phyloP scores from a whole-genome alignment of 2,888 invertebrate species.

The Drosophila nigritarsus region DNA sequence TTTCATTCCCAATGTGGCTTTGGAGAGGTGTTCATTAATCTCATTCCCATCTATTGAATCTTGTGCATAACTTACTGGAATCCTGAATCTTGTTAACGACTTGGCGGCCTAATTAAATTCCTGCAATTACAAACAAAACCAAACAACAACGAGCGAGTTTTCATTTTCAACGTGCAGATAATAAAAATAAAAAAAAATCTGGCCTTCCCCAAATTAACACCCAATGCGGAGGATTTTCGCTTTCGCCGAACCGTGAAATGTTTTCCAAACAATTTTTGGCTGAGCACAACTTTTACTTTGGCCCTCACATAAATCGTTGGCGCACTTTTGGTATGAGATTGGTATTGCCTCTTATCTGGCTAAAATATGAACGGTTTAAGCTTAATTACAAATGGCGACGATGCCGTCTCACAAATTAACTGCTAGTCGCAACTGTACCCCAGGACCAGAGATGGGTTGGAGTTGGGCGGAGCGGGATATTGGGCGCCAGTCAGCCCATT shows the following conservation, averaged over 20 bases:
- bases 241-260: conserved; percentile 68
- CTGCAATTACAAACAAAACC: conserved; percentile 58
- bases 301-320: conserved; percentile 55
- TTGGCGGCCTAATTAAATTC: conserved; percentile 76
- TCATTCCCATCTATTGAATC: conserved; percentile 25
- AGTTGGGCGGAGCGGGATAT: background rate
- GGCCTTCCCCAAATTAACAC: conserved; percentile 71
- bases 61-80: conserved; percentile 63
- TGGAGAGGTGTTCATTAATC: conserved; percentile 10
- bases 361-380: conserved; percentile 80
- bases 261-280: conserved; percentile 60
- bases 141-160: conserved; percentile 37
- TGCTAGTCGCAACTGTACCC: conserved; percentile 55
- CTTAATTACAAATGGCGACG: conserved; percentile 80
- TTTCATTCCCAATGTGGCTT: conserved; percentile 10
- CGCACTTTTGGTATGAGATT: conserved; percentile 12
- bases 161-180: conserved; percentile 36
- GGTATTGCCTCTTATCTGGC: conserved; percentile 69
- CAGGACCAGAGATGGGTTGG: background rate
- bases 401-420: conserved; percentile 71
- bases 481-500: conserved; percentile 49
- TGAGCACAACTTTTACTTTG: conserved; percentile 60
- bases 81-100: conserved; percentile 78
- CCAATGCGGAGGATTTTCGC: conserved; percentile 50
- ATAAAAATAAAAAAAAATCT: conserved; percentile 40